Percentiles rank a stretch among this genome's conserved stretches.
phyloP scores from a whole-genome alignment of 2,113 vertebrate species.

The Hypomesus transpacificus region DNA sequence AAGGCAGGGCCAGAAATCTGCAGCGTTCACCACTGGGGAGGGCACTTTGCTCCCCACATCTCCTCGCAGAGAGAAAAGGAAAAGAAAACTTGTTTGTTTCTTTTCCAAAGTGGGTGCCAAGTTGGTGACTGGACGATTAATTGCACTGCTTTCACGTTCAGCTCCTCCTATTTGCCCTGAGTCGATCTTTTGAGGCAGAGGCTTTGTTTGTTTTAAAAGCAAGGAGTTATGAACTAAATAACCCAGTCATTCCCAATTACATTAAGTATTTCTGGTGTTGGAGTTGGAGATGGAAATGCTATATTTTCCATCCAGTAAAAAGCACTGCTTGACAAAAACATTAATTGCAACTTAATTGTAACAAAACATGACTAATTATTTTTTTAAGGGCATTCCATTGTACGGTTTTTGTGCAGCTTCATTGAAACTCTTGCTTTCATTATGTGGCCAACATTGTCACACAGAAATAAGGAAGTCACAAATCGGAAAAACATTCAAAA shows the following conservation, averaged over 20 bases:
- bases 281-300: too few relatives aligned
- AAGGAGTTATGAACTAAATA: slow-evolving; percentile 34
- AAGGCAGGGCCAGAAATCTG: slow-evolving; percentile 34
- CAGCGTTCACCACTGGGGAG: neutral
- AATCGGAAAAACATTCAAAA: neutral
- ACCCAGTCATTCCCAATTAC: neutral
- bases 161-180: slow-evolving; percentile 28
- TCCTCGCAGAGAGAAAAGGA: slow-evolving; percentile 16
- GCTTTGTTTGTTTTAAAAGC: slow-evolving; percentile 31
- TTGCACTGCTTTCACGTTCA: slow-evolving; percentile 47
- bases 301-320: too few relatives aligned
- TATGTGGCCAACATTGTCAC: neutral
- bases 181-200: slow-evolving; percentile 34
- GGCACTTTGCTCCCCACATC: slow-evolving; percentile 15
- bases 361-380: too few relatives aligned
- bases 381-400: neutral
- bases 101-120: slow-evolving; percentile 35
- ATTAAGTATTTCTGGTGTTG: slow-evolving; percentile 33
- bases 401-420: neutral
- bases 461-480: neutral
- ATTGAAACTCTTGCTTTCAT: neutral
- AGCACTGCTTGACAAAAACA: too few relatives aligned
- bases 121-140: slow-evolving; percentile 49
- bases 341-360: too few relatives aligned
- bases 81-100: slow-evolving; percentile 40